Conservation (phyloP, 2,113 vertebrate genomes). For the Baryphthengus martii region DNA sequence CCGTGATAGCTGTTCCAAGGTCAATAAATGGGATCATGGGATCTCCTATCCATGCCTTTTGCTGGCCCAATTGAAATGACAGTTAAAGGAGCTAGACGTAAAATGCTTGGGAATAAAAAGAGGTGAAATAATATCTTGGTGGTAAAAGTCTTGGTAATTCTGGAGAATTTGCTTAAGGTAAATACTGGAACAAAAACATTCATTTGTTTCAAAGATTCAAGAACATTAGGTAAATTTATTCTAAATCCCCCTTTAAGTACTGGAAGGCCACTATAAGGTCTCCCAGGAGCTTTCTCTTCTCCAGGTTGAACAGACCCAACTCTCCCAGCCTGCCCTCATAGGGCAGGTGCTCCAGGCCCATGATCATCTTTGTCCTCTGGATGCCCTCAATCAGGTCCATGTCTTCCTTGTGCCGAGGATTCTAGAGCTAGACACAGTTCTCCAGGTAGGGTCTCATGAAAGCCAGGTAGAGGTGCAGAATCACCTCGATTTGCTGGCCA, state of each 20-base stretch:
- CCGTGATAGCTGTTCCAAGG: slow-evolving; percentile 1
- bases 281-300: not conserved
- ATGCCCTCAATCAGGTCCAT: not conserved
- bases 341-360: not conserved
- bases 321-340: not conserved
- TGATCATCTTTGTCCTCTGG: not conserved
- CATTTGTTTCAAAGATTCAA: not conserved
- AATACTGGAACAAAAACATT: not conserved
- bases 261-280: not conserved
- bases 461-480: too few species aligned
- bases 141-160: not conserved
- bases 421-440: not conserved
- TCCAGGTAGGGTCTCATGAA: too few species aligned
- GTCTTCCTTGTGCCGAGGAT: not conserved
- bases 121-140: not conserved
- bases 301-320: not conserved
- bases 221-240: not conserved
- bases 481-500: too few species aligned
- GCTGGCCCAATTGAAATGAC: not conserved
- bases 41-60: not conserved
- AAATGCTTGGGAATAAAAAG: not conserved
- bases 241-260: not conserved
- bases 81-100: not conserved
- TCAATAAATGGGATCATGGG: not conserved
- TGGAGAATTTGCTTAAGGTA: not conserved